Evolutionary conservation across 2,113 vertebrate genomes (phyloP).

Genomic region (Macrotis lagotis): DNA sequence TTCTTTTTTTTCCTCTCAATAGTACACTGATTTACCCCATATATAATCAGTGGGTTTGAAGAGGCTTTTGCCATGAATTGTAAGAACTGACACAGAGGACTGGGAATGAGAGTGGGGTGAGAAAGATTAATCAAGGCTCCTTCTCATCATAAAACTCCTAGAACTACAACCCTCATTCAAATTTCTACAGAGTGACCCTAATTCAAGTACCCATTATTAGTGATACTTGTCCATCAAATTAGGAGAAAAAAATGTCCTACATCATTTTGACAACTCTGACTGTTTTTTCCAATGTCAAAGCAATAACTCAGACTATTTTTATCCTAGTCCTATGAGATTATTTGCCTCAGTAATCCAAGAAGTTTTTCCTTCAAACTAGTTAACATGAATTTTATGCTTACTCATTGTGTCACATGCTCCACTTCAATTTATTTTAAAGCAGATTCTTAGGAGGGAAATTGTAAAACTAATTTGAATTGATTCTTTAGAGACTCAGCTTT

Average conservation of each 20-base stretch:
- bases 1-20: background rate
- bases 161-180: background rate
- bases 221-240: constrained; percentile 61
- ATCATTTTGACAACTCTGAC: constrained; percentile 62
- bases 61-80: background rate
- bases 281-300: constrained; percentile 76
- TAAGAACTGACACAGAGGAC: background rate
- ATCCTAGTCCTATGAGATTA: constrained; percentile 81
- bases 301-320: constrained; percentile 84
- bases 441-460: constrained; percentile 83
- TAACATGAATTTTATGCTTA: constrained; percentile 83
- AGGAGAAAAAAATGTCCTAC: constrained; percentile 44
- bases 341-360: constrained; percentile 84
- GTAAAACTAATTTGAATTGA: constrained; percentile 87
- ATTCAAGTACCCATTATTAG: background rate
- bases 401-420: constrained; percentile 81
- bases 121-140: background rate
- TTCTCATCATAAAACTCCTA: background rate
- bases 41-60: background rate
- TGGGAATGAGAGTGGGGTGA: too few relatives aligned
- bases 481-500: constrained; percentile 86
- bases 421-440: constrained; percentile 86
- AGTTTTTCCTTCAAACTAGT: constrained; percentile 82
- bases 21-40: background rate
- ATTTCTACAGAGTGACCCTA: background rate